Base-by-base conservation (phyloP, 2,797 vertebrate genomes). In the Arnoldichthys spilopterus region DNA sequence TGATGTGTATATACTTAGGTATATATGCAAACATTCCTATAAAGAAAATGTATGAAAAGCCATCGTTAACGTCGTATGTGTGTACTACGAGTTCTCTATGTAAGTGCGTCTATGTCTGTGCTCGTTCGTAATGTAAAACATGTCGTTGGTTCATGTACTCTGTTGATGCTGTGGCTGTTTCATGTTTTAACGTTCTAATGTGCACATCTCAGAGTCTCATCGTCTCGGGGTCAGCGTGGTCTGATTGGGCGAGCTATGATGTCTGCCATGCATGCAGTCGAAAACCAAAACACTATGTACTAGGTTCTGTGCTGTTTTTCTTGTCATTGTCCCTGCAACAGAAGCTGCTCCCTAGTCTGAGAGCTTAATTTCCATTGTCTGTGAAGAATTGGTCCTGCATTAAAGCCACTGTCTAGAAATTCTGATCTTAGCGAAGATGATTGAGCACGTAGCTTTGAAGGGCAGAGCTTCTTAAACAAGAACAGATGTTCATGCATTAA, bases 271-370 rank as follows among this genome's bases (percentile, higher is more conserved):
- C 87, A 87, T 81, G 83, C 82, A 80, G 89, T 82, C 86, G 73
- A 86, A 86, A 80, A 69, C 82, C 73, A 82, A 74, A 86, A 82
- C 28, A 80, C 18, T 59, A 51, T 66, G 51, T 61, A 83, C 13
- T 37, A 59, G 77, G 34, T 59, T 69, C 66, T 67, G 80, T 87
- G 78, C 79, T 86, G 87, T 91, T 89, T n/a, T 86, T 76, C 88
- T 82, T 83, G 22, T 15, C 69, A 28, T 81, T 88, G 88, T 92
- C 89, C 84, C 62, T 89, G 86, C 89, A 92, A 90, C 91, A 92
- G 91, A 92, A 92, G 74, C 79, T 82, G 82, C 85, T 85, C 56
- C 6, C 81, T 88, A 63, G 85, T 85, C 90, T 84, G 81, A 88
- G 86, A 77, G 12, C 24, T 66, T 26, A 30, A 18, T 47, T 61